Conservation (phyloP, 2,888 invertebrate genomes). For the Mayetiola destructor region DNA sequence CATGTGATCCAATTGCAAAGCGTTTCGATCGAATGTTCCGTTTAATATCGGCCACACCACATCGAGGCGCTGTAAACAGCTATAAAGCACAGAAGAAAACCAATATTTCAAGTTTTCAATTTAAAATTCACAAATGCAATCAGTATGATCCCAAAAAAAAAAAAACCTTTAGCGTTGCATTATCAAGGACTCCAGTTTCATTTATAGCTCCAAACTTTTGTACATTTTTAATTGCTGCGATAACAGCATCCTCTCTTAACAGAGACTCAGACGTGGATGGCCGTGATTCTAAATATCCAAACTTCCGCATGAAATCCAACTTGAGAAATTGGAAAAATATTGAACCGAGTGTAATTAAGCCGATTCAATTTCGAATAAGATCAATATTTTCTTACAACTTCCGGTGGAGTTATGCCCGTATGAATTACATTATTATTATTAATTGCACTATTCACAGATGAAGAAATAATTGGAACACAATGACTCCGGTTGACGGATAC, state of each 20-base stretch:
- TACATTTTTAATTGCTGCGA: slow-evolving; percentile 47
- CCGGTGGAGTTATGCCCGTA: too few relatives aligned
- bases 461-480: too few relatives aligned
- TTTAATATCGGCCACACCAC: slow-evolving; percentile 60
- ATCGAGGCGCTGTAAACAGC: slow-evolving; percentile 51
- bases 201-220: slow-evolving; percentile 58
- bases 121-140: not conserved
- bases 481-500: too few relatives aligned
- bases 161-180: slow-evolving; percentile 43
- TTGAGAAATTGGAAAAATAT: slow-evolving; percentile 24
- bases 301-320: slow-evolving; percentile 52
- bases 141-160: not conserved
- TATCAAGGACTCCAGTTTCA: slow-evolving; percentile 52
- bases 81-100: slow-evolving; percentile 31
- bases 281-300: slow-evolving; percentile 47
- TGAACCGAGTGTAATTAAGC: too few relatives aligned
- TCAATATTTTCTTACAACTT: too few relatives aligned
- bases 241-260: slow-evolving; percentile 46
- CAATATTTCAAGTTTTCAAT: not conserved
- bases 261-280: slow-evolving; percentile 40
- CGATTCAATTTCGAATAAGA: too few relatives aligned
- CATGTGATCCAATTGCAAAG: slow-evolving; percentile 44
- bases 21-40: slow-evolving; percentile 35
- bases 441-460: too few relatives aligned
- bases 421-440: too few relatives aligned